phyloP scores from a whole-genome alignment of 35 echinoderm and acorn worm species.

The Ptychodera flava region DNA sequence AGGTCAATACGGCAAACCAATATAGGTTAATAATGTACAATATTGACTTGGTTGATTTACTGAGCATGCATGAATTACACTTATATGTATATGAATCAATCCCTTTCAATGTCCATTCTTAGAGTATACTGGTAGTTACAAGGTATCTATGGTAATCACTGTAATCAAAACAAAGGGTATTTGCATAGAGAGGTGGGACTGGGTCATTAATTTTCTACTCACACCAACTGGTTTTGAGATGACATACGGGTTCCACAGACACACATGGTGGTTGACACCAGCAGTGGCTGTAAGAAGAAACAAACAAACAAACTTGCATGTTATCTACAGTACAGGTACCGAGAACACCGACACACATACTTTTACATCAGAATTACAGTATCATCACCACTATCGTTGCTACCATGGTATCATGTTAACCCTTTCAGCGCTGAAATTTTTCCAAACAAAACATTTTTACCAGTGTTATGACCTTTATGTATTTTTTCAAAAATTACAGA shows the following conservation, averaged over 20 bases:
- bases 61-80: not conserved
- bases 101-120: not conserved
- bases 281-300: constrained; percentile 53
- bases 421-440: too few species aligned
- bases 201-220: constrained; percentile 43
- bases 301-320: constrained; percentile 11
- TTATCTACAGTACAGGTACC: not conserved
- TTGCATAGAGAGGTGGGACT: too few species aligned
- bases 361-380: too few species aligned
- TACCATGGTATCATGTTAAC: too few species aligned
- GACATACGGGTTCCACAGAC: constrained; percentile 97
- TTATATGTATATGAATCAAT: not conserved
- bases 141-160: not conserved
- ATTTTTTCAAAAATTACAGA: too few species aligned
- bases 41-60: not conserved
- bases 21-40: not conserved
- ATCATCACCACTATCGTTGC: too few species aligned
- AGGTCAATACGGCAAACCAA: too few species aligned
- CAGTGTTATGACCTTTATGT: too few species aligned
- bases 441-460: too few species aligned
- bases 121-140: not conserved
- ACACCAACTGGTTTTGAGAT: constrained; percentile 97
- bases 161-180: not conserved
- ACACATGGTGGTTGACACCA: constrained; percentile 88
- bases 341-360: too few species aligned